Evolutionary conservation across 2,797 vertebrate genomes (phyloP).

Genomic region (Cuniculus paca): DNA sequence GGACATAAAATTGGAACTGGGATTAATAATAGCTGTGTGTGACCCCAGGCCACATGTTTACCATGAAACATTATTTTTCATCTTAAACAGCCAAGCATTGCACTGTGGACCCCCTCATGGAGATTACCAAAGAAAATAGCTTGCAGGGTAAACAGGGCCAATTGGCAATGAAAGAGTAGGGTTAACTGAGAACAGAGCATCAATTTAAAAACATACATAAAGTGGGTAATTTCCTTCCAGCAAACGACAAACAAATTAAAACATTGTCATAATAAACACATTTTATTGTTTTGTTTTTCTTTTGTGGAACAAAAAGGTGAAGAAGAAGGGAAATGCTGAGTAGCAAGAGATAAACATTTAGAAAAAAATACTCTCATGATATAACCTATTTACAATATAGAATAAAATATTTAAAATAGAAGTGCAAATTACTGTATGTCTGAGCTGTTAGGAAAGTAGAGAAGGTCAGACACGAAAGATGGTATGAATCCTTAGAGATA

Average conservation of each 20-base stretch:
- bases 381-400: background rate
- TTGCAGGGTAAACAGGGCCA: slow-evolving; percentile 11
- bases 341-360: background rate
- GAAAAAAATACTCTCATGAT: background rate
- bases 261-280: background rate
- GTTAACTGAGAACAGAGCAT: background rate
- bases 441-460: background rate
- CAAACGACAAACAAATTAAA: slow-evolving; percentile 12
- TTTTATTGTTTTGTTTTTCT: slow-evolving; percentile 8
- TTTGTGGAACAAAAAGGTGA: background rate
- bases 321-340: background rate
- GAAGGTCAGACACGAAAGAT: background rate
- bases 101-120: background rate
- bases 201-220: slow-evolving; percentile 1
- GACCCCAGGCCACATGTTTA: background rate
- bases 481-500: background rate
- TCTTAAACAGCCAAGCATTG: slow-evolving; percentile 17
- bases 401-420: background rate
- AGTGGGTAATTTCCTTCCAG: slow-evolving; percentile 1
- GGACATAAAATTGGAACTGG: background rate
- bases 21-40: background rate
- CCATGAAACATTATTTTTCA: background rate
- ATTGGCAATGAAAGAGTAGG: background rate
- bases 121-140: slow-evolving; percentile 19
- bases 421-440: background rate